Conservation (phyloP, 2,888 invertebrate species). For the Anthoptus insignis region DNA sequence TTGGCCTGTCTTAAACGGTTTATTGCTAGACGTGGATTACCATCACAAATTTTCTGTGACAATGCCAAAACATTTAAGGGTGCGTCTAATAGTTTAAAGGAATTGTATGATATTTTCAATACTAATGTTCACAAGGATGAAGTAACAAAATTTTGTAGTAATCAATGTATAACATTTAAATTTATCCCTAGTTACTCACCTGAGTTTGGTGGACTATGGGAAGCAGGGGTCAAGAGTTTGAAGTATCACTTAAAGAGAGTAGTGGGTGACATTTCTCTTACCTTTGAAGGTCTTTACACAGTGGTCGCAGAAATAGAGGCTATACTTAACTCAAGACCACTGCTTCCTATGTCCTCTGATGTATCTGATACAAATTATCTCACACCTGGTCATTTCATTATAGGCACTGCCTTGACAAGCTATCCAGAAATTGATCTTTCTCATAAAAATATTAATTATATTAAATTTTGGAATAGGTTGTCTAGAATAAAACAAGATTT, state of each 20-base stretch:
- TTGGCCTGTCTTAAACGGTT: constrained; percentile 43
- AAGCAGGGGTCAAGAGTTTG: constrained; percentile 29
- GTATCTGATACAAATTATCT: constrained; percentile 33
- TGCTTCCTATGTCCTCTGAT: constrained; percentile 26
- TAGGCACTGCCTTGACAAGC: constrained; percentile 27
- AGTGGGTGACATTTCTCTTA: constrained; percentile 19
- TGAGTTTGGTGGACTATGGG: constrained; percentile 41
- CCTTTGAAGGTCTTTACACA: constrained; percentile 40
- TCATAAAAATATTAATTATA: constrained; percentile 19
- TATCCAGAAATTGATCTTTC: constrained; percentile 36
- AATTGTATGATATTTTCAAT: constrained; percentile 23
- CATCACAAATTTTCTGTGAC: neutral
- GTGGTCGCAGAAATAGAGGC: constrained; percentile 43
- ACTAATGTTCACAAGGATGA: neutral
- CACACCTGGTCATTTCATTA: constrained; percentile 40
- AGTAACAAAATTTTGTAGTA: neutral
- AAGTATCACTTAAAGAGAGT: constrained; percentile 44
- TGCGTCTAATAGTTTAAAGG: constrained; percentile 11
- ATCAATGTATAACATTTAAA: constrained; percentile 37
- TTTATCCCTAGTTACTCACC: constrained; percentile 44
- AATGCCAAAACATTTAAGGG: constrained; percentile 42
- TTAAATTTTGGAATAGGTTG: constrained; percentile 35
- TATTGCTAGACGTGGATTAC: constrained; percentile 28
- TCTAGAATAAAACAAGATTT: too few relatives aligned
- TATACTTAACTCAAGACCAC: constrained; percentile 41